A percentile compares a stretch with the other conserved stretches of the same genome.
phyloP scores from a whole-genome alignment of 92 coral and sea anemone genomes.

The Meandrina meandrites region DNA sequence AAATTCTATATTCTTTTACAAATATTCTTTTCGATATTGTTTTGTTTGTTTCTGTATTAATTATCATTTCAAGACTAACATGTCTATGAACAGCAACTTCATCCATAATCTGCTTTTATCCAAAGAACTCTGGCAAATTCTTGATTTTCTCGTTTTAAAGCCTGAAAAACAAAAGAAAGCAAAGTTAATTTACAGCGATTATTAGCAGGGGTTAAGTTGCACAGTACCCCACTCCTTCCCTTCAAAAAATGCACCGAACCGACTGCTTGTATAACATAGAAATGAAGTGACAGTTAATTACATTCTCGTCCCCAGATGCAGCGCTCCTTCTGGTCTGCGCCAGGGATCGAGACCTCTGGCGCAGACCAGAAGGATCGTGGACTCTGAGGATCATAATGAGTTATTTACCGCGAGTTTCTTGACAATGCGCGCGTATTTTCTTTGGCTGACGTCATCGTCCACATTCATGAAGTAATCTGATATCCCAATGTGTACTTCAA shows the following conservation, averaged over 20 bases:
- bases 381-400: not conserved
- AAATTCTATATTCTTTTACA: not conserved
- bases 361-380: too few species aligned
- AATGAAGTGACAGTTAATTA: not conserved
- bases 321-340: too few species aligned
- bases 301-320: too few species aligned
- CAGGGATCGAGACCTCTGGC: too few species aligned
- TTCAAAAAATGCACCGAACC: not conserved
- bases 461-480: conserved; percentile 75
- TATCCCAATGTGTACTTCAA: conserved; percentile 86
- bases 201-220: not conserved
- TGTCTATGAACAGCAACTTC: not conserved
- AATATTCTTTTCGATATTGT: not conserved
- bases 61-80: not conserved
- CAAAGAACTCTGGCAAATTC: conserved; percentile 76
- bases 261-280: not conserved
- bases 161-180: conserved; percentile 39
- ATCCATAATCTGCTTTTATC: conserved; percentile 87
- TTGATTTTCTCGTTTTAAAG: conserved; percentile 52
- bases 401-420: conserved; percentile 57
- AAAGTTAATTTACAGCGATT: not conserved
- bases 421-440: conserved; percentile 65
- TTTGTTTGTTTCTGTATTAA: not conserved
- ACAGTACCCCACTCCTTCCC: not conserved
- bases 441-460: conserved; percentile 47